Evolutionary conservation across 2,113 vertebrate species (phyloP), one percentile per base, ranked within the genome.

Genomic region (Plestiodon gilberti): DNA sequence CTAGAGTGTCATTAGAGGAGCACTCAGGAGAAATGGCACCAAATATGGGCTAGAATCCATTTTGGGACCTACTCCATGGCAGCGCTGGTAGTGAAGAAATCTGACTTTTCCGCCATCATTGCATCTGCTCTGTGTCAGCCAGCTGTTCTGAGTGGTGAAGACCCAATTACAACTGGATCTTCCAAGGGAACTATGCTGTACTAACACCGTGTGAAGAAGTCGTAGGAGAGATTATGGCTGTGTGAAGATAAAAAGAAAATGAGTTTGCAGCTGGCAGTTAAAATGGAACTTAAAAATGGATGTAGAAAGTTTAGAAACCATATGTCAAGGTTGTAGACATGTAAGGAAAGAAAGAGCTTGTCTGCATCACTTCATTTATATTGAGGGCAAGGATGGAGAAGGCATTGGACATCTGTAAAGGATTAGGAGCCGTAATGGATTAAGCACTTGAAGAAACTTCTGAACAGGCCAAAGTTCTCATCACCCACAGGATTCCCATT

Each of bases 181-280:
- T 48, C 38, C 35, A 67, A 35, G 3, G 30, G 25, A 40, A 69
- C 7, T 80, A 83, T 43, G 90, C 90, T 80, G 57, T 70, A 28
- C 52, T 38, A 61, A 15, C 14, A 88, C 23, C 40, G 57, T 3
- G 2, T 88, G 30, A 89, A 70, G 18, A 93, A 89, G 65, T 73
- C 86, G 23, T 38, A 67, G 0, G 1, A 78, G 1, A 78, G 1
- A 1, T 87, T 83, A 83, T 84, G 22, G 6, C 10, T 80, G 55
- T 78, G 6, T 78, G 62, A 30, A 89, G 67, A 85, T 78, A 79
- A 90, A n/a, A 89, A 89, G 6, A 18, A 83, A 84, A 28, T 55
- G 87, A 8, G 89, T 84, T 55, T 76, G 84, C 88, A 91, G 55
- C 69, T 90, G 87, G 59, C 81, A 65, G 82, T 89, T 67, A 84